phyloP scores from a whole-genome alignment of 2,113 vertebrate species.

The Gambusia holbrooki region DNA sequence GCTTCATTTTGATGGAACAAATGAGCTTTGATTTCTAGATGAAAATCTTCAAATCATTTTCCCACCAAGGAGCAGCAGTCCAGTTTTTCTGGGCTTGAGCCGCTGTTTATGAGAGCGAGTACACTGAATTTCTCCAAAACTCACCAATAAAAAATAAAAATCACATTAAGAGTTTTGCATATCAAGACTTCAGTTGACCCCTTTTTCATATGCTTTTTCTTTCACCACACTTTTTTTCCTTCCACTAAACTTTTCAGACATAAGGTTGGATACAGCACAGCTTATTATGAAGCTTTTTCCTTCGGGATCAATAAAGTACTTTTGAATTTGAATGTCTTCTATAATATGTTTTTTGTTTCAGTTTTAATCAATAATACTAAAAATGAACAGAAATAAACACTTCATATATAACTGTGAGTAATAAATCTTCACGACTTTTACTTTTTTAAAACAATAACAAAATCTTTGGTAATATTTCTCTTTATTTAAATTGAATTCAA shows the following conservation, averaged over 20 bases:
- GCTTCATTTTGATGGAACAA: not conserved
- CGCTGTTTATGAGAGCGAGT: too few relatives aligned
- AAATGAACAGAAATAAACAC: too few relatives aligned
- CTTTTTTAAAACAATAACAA: too few relatives aligned
- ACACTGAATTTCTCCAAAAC: not conserved
- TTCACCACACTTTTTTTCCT: not conserved
- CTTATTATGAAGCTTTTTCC: not conserved
- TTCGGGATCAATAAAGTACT: not conserved
- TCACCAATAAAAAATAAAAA: too few relatives aligned
- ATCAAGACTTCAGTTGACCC: not conserved
- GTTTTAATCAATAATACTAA: too few relatives aligned
- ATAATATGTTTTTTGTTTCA: too few relatives aligned
- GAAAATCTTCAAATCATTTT: not conserved
- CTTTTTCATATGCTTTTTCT: not conserved
- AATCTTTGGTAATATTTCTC: too few relatives aligned
- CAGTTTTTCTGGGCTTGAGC: not conserved
- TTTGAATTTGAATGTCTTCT: too few relatives aligned
- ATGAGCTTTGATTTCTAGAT: not conserved
- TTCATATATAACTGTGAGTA: too few relatives aligned
- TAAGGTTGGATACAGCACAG: not conserved
- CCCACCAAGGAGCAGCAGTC: not conserved
- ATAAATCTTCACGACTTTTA: too few relatives aligned
- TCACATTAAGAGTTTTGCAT: not conserved
- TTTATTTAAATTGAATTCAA: too few relatives aligned
- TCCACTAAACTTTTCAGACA: not conserved